Evolutionary conservation across 1,140 invertebrate species (phyloP).

Genomic region (Lepidurus couesii): DNA sequence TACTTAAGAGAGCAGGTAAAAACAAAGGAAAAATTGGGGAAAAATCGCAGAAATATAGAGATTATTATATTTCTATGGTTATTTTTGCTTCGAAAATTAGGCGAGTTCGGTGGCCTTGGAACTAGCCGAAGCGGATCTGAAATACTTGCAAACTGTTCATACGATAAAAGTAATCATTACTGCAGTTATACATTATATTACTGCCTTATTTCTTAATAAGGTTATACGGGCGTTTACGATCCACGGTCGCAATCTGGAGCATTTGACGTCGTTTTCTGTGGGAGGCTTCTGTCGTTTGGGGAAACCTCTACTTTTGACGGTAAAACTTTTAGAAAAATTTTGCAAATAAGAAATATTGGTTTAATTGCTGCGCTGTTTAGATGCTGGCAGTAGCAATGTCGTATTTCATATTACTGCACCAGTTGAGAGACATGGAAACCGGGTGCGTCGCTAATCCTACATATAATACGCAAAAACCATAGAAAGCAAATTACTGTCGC

Average conservation of each 20-base stretch:
- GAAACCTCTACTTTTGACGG: background rate
- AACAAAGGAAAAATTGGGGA: background rate
- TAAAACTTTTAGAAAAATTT: background rate
- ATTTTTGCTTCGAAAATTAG: too few species aligned
- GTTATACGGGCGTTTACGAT: background rate
- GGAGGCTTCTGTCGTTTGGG: background rate
- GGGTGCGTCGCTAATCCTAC: too few species aligned
- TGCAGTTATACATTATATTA: too few species aligned
- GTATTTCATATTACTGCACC: background rate
- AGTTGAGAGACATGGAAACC: background rate
- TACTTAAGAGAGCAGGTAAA: background rate
- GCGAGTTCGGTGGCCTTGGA: too few species aligned
- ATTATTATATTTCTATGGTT: background rate
- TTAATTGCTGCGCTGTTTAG: background rate
- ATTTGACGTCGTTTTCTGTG: background rate
- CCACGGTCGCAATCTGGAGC: background rate
- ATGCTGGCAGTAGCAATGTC: background rate
- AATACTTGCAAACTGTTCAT: too few species aligned
- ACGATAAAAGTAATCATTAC: too few species aligned
- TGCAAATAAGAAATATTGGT: background rate
- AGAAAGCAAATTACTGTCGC: too few species aligned
- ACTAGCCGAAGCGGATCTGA: too few species aligned
- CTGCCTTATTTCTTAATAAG: background rate
- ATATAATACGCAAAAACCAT: too few species aligned
- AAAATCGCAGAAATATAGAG: background rate